Evolutionary conservation across 2,888 invertebrate species (phyloP), one percentile per base, ranked within the genome.

Genomic region (Atrina japonica): DNA sequence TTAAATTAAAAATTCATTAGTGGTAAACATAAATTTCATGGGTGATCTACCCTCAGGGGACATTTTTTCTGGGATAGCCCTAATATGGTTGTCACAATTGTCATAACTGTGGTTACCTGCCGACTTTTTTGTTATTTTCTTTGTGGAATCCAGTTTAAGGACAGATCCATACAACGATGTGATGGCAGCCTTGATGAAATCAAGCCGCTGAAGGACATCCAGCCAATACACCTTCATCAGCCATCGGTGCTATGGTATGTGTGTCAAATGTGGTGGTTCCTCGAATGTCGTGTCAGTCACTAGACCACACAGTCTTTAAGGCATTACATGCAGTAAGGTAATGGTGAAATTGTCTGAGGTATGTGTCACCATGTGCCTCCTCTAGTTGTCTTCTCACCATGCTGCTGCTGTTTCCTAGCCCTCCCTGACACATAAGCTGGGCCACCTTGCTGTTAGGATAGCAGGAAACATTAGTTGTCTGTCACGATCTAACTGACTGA

Each of bases 141-240:
- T 84, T 1, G 81, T 84, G 9, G 83, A 84, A 50, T 82, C 82
- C 52, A 83, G 58, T 52, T 83, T 84, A 2, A 83, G 49, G 14
- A 83, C 65, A 7, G 18, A n/a, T 1, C 82, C 84, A 72, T 74
- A 81, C n/a, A 58, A 55, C 0, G 78, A 80, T 1, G 82, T 84
- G 18, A 84, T 73, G 56, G 41, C 29, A 18, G 82, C 80, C 67
- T 78, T 77, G 40, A 79, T 53, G 16, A 78, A 70, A 35, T 75
- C 66, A n/a, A 81, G 60, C 7, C 80, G 55, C 14, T 49, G 27
- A 11, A 75, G 41, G 9, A 80, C 77, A 70, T 81, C 80, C 30
- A 52, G 64, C 9, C 25, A 30, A 25, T 61, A 71, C 9, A 77
- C 66, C 18, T 69, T 65, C 71, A 79, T 59, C 18, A 83, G 52